Conservation (phyloP, 2,888 invertebrate species). For the Aquatica leii region DNA sequence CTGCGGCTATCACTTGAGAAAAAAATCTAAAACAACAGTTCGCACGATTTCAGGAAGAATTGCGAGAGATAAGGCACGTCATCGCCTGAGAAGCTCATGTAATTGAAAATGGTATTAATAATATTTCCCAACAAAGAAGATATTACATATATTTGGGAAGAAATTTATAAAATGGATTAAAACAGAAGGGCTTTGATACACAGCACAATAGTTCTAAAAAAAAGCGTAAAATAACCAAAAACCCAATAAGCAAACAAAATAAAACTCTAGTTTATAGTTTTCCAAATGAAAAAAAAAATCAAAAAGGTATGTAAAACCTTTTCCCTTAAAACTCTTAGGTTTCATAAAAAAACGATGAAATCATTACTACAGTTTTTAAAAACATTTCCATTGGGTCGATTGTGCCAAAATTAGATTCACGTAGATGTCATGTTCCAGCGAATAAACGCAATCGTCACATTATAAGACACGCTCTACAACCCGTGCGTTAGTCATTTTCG, state of each 20-base stretch:
- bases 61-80: too few species aligned
- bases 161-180: constrained; percentile 19
- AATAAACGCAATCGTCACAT: constrained; percentile 15
- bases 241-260: too few species aligned
- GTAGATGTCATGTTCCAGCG: constrained; percentile 12
- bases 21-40: constrained; percentile 1
- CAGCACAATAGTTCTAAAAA: constrained; percentile 10
- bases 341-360: constrained; percentile 21
- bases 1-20: too few species aligned
- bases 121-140: constrained; percentile 14
- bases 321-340: constrained; percentile 19
- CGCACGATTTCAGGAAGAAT: too few species aligned
- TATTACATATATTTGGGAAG: too few species aligned
- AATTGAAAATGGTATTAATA: constrained; percentile 19
- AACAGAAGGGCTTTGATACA: constrained; percentile 20
- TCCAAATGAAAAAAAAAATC: constrained; percentile 2
- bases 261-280: too few species aligned
- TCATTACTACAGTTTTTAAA: constrained; percentile 14
- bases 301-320: too few species aligned
- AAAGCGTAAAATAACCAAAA: too few species aligned
- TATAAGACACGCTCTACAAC: too few species aligned
- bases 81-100: constrained; percentile 15
- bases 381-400: constrained; percentile 11
- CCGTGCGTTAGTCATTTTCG: too few species aligned
- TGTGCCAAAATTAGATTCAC: constrained; percentile 16